Base-by-base conservation (phyloP, 2,888 invertebrate species). In the Lysandra bellargus region DNA sequence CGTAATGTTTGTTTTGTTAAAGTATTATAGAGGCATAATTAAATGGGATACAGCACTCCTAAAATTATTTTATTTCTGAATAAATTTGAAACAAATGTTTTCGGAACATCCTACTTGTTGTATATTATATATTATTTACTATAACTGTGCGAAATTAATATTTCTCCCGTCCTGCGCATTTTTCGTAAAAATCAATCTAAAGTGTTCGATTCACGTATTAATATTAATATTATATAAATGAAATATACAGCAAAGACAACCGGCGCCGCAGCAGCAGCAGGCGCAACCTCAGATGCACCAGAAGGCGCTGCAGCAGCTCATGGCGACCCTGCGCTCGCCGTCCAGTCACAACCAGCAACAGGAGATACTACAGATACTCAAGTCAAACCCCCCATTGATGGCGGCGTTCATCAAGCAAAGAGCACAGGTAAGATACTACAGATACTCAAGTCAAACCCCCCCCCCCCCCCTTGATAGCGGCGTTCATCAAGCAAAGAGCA, bases 321-420 rank as follows among this genome's bases (percentile, higher is more conserved):
- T 99, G 96, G 97, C 97, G 85, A 98, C 98, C 81, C 95, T 99
- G 79, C 96, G 98, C 85, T 98, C 98, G 85, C 98, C 99, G 79
- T 97, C 97, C 85, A 97, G 98, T 78, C 97, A 97, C 83, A 98
- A 99, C 88, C 99, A 99, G 88, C 99, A 99, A 87, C 97, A 97
- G 87, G 97, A 98, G 92, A 96, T 98, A 81, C 95, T 99, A 82
- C 96, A 97, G 86, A 98, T 99, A 87, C 96, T 99, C 82, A 98
- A 98, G 92, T 97, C 97, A 83, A 98, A 99, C 93, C 99, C 99
- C 69, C 98, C 98, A 85, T 95, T 99, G 76, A 99, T 99, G 98
- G 98, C 98, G 80, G 98, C 98, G 79, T 98, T 98, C 88, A 97
- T 99, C 83, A 98, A 98, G 87, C 98, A 98, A 90, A 95, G 98